These are phyloP conservation scores for Lithosia quadra DNA, from an alignment of 2,888 invertebrate species.

Conservation along the genomic window DNA sequence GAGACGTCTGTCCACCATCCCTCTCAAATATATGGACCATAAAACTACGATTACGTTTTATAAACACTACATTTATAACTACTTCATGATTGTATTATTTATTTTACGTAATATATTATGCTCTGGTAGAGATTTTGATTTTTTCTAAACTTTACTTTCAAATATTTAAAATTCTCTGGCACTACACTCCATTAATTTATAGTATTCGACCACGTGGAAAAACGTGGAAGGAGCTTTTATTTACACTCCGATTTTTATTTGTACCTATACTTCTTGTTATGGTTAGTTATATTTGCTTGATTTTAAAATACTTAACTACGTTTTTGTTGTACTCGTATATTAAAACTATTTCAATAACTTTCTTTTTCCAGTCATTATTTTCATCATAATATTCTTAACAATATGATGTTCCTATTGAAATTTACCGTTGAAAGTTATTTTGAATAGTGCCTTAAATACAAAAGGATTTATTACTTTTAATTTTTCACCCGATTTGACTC, in stretches of 20 bases:
- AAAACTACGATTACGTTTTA: conserved; percentile 84
- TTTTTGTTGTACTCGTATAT: too few species aligned
- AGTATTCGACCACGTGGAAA: conserved; percentile 65
- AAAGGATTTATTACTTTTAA: too few species aligned
- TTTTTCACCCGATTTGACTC: too few species aligned
- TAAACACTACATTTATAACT: conserved; percentile 86
- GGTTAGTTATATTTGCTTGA: neutral
- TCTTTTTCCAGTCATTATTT: too few species aligned
- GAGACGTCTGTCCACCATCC: conserved; percentile 59
- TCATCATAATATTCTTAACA: too few species aligned
- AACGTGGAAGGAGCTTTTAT: conserved; percentile 59
- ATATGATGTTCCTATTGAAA: too few species aligned
- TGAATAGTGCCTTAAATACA: too few species aligned
- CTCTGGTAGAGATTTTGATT: conserved; percentile 79
- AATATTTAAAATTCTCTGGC: conserved; percentile 86
- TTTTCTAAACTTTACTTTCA: conserved; percentile 84
- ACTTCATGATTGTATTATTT: conserved; percentile 86
- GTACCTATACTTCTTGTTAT: too few species aligned
- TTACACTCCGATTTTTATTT: conserved; percentile 6
- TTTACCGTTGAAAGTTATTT: too few species aligned
- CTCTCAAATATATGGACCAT: conserved; percentile 79
- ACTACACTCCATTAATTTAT: conserved; percentile 85
- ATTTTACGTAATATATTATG: conserved; percentile 86
- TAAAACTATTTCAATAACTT: too few species aligned
- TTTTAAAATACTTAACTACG: neutral